A percentile compares a stretch with the other conserved stretches of the same genome.
These are phyloP conservation scores for Drosophila melanica DNA, from an alignment of 1,140 invertebrate species.

Conservation along the genomic window DNA sequence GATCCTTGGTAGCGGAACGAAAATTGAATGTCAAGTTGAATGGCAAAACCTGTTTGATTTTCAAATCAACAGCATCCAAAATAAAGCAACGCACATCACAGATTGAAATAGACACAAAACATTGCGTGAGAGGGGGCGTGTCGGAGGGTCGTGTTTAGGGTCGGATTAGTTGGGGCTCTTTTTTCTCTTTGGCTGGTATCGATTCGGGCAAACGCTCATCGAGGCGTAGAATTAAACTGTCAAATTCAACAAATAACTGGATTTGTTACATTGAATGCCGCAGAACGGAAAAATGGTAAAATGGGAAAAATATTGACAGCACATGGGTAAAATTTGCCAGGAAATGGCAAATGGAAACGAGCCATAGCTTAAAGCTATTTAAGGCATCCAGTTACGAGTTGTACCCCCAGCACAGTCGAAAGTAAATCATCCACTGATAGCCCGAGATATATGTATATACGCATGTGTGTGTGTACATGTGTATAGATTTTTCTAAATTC, in stretches of 20 bases:
- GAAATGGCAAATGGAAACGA: slow-evolving; percentile 17
- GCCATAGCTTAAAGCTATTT: slow-evolving; percentile 23
- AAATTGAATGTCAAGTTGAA: slow-evolving; percentile 69
- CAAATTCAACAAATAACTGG: slow-evolving; percentile 81
- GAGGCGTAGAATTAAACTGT: slow-evolving; percentile 83
- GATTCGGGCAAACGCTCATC: slow-evolving; percentile 61
- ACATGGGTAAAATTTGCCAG: slow-evolving; percentile 16
- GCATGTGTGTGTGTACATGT: background rate
- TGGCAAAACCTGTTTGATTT: slow-evolving; percentile 68
- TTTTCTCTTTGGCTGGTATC: slow-evolving; percentile 13
- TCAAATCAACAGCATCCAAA: slow-evolving; percentile 58
- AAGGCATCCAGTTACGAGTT: background rate
- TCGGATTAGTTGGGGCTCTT: slow-evolving; percentile 8
- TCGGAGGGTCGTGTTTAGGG: background rate
- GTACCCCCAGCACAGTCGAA: background rate
- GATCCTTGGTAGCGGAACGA: slow-evolving; percentile 26
- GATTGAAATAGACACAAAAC: slow-evolving; percentile 69
- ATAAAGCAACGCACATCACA: slow-evolving; percentile 49
- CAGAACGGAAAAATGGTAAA: slow-evolving; percentile 5
- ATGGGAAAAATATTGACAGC: slow-evolving; percentile 13
- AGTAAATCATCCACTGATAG: slow-evolving; percentile 25
- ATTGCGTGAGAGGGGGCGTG: slow-evolving; percentile 21
- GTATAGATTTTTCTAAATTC: background rate
- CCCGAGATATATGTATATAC: background rate
- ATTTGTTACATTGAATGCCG: slow-evolving; percentile 59